Base-by-base conservation (phyloP, 2,888 invertebrate species). In the Volucella zonaria region DNA sequence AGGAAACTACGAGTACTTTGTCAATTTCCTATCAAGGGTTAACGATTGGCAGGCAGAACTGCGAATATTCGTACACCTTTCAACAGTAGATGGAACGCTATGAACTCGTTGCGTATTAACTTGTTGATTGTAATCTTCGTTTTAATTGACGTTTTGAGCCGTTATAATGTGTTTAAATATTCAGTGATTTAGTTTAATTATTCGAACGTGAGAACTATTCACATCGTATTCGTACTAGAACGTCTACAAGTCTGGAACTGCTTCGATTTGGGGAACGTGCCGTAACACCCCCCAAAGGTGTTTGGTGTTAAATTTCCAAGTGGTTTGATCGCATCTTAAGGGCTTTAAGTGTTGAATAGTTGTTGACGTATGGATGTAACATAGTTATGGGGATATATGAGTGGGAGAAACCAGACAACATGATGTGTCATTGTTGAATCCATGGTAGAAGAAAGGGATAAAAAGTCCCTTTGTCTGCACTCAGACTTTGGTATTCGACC, bases 81-180 rank as follows among this genome's bases (percentile, higher is more conserved):
- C 76, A 47, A 73, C 81, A 80, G 83, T 10, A 80, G 61, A 73
- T 76, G 67, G 67, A 67, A 71, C 15, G 67, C 73, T 43, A 70
- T 68, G 78, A 80, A 79, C 74, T 70, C 71, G 76, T 73, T 81
- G 85, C 81, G 83, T 83, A 83, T 77, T 4, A 76, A 85, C 85
- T 85, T 85, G 85, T 85, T 85, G 85, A 85, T 85, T 81, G 80
- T 85, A 85, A 85, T 85, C 85, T 81, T 76, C 73, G 64, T 81
- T 85, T 85, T 85, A 85, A 85, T 81, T 85, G 85, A 85, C 85
- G 85, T 80, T 81, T 68, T 68, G 76, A 80, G 81, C 85, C 85
- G 85, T 81, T 85, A 67, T 76, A 85, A 81, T 85, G 81, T 85
- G 81, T 85, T 85, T 81, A 85, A 85, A 81, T 85, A 85, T 85